Evolutionary conservation across 2,888 invertebrate genomes (phyloP).

Genomic region (Hoplodrina ambigua): DNA sequence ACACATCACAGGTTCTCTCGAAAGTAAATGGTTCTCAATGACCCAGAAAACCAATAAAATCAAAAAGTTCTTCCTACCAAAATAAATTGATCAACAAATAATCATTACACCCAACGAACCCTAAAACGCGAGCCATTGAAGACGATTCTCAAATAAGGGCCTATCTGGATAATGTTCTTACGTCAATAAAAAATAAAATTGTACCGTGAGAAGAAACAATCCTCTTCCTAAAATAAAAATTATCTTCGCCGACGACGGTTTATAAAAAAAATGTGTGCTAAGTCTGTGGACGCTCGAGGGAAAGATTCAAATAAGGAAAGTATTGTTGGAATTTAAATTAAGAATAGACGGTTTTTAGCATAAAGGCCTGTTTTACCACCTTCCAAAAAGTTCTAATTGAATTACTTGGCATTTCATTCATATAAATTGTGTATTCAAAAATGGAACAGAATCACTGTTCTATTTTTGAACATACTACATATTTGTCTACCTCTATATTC

Average conservation of each 20-base stretch:
- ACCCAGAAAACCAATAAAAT: not conserved
- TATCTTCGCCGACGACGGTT: constrained; percentile 37
- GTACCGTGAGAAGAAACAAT: constrained; percentile 52
- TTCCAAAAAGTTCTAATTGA: too few relatives aligned
- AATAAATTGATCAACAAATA: constrained; percentile 10
- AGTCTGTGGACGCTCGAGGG: constrained; percentile 9
- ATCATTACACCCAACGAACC: constrained; percentile 34
- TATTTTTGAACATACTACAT: not conserved
- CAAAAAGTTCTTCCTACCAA: not conserved
- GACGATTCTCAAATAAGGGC: constrained; percentile 56
- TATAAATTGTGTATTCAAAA: too few relatives aligned
- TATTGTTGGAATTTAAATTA: constrained; percentile 19
- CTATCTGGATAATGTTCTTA: constrained; percentile 62
- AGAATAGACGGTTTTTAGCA: constrained; percentile 3
- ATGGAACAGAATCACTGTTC: not conserved
- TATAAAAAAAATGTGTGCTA: constrained; percentile 47
- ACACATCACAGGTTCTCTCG: too few relatives aligned
- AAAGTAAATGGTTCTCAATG: not conserved
- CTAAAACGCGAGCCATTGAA: constrained; percentile 41
- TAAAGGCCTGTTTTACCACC: not conserved
- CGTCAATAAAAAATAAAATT: constrained; percentile 64
- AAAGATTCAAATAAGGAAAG: constrained; percentile 27
- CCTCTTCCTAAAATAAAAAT: constrained; percentile 51
- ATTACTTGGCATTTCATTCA: too few relatives aligned
- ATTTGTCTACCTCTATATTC: too few relatives aligned